Conservation (phyloP, 2,888 invertebrate species). For the Neuroscelio doddi region DNA sequence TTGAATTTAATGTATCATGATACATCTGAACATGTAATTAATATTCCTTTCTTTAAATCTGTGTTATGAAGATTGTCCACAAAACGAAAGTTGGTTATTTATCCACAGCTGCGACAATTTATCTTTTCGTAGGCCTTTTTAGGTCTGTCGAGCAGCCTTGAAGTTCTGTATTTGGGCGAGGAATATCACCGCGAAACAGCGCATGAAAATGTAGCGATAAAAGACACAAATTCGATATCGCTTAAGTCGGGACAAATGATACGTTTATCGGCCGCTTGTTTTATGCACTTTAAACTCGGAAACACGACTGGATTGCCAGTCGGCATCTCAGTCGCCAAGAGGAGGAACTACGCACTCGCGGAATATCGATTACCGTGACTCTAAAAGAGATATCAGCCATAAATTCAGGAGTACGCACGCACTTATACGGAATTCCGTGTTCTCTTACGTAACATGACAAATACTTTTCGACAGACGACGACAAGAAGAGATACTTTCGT, state of each 20-base stretch:
- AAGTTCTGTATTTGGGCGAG: slow-evolving; percentile 24
- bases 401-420: too few relatives aligned
- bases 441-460: too few relatives aligned
- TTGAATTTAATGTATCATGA: too few relatives aligned
- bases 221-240: slow-evolving; percentile 38
- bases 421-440: too few relatives aligned
- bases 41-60: too few relatives aligned
- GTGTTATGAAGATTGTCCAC: too few relatives aligned
- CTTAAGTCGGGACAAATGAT: slow-evolving; percentile 23
- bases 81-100: too few relatives aligned
- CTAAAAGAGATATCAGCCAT: slow-evolving; percentile 8
- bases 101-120: too few relatives aligned
- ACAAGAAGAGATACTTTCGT: too few relatives aligned
- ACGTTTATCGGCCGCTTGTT: slow-evolving; percentile 37
- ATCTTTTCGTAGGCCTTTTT: slow-evolving; percentile 33
- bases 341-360: slow-evolving; percentile 16
- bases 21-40: too few relatives aligned
- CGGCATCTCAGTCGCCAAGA: slow-evolving; percentile 16
- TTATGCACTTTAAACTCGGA: slow-evolving; percentile 27
- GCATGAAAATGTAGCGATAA: slow-evolving; percentile 38
- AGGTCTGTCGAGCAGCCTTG: slow-evolving; percentile 35
- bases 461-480: too few relatives aligned
- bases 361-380: slow-evolving; percentile 27
- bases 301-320: slow-evolving; percentile 29
- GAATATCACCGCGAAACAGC: slow-evolving; percentile 27